Percentiles rank a stretch among this genome's conserved stretches.
Conservation (phyloP, 2,113 vertebrate genomes). For the Aythya baeri region DNA sequence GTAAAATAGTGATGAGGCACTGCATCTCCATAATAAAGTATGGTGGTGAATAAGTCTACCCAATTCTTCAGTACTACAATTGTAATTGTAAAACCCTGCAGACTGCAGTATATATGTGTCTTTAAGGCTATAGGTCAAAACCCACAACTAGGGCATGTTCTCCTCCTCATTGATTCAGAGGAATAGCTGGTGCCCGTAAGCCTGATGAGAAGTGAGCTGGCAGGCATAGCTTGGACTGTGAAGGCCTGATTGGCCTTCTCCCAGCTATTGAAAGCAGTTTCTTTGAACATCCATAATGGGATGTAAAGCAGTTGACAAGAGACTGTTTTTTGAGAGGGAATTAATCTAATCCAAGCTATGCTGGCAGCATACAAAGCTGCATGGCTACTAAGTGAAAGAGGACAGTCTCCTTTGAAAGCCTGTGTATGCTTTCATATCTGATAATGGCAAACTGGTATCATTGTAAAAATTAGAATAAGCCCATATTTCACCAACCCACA, state of each 20-base stretch:
- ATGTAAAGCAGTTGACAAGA: background rate
- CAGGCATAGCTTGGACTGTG: background rate
- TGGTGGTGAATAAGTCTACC: background rate
- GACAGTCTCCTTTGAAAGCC: background rate
- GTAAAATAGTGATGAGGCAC: slow-evolving; percentile 48
- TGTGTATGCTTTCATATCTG: background rate
- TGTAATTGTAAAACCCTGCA: background rate
- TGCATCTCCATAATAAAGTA: background rate
- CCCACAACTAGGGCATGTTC: background rate
- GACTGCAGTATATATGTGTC: background rate
- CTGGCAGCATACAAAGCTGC: fast-evolving
- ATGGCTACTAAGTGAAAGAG: background rate
- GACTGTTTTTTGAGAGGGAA: background rate
- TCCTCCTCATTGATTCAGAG: background rate
- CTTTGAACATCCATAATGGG: background rate
- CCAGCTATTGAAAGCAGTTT: background rate
- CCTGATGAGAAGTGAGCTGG: background rate
- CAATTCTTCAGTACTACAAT: background rate
- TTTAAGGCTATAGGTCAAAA: background rate
- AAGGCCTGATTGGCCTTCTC: background rate
- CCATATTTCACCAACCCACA: background rate
- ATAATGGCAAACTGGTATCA: background rate
- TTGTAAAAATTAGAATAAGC: background rate
- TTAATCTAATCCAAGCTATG: background rate
- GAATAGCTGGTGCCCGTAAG: background rate